Conservation (phyloP, 2,888 invertebrate genomes). For the Melitaea athalia region DNA sequence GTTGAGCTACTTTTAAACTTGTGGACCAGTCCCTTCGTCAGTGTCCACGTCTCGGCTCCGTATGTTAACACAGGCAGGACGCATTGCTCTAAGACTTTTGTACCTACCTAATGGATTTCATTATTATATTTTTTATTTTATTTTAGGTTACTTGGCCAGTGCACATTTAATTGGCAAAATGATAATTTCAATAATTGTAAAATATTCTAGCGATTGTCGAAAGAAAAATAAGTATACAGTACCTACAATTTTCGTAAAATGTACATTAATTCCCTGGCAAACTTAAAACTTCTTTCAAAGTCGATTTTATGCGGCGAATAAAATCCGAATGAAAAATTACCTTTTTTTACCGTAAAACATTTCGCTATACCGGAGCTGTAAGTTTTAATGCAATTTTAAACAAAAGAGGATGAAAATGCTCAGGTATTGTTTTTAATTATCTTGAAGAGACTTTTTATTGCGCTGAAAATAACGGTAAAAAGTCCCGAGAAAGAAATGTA, state of each 20-base stretch:
- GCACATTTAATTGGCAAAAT: not conserved
- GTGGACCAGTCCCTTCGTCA: no score
- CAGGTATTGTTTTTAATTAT: conserved; percentile 27
- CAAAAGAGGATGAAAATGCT: conserved; percentile 25
- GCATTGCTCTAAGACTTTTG: no score
- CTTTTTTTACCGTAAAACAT: conserved; percentile 27
- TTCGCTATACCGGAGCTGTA: conserved; percentile 25
- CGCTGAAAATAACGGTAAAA: conserved; percentile 9
- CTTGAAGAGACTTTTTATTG: conserved; percentile 22
- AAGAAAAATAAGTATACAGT: not conserved
- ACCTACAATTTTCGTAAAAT: conserved; percentile 17
- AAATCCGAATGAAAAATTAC: conserved; percentile 25
- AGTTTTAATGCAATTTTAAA: conserved; percentile 37
- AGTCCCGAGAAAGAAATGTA: conserved; percentile 1
- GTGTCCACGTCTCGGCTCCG: no score
- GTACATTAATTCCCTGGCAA: conserved; percentile 26
- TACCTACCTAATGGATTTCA: no score
- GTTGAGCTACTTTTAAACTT: no score
- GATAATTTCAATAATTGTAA: not conserved
- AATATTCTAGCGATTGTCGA: not conserved
- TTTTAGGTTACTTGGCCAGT: no score
- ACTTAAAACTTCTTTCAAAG: conserved; percentile 30
- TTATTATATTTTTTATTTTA: no score
- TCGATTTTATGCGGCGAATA: conserved; percentile 30
- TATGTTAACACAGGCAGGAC: no score